Conservation (phyloP, 2,888 invertebrate species). For the Autographa pulchrina region DNA sequence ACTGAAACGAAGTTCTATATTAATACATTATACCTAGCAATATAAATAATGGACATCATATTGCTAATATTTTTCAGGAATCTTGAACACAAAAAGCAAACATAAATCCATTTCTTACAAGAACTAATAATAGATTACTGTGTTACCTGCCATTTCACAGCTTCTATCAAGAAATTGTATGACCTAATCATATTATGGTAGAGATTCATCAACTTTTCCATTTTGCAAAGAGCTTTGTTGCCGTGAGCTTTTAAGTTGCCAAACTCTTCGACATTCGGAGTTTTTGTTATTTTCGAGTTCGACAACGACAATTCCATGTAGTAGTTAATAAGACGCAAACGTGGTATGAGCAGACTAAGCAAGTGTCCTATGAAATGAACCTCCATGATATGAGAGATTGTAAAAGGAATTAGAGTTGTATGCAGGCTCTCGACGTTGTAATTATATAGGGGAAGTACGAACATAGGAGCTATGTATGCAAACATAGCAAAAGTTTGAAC, state of each 20-base stretch:
- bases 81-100: neutral
- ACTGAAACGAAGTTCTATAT: slow-evolving; percentile 64
- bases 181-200: slow-evolving; percentile 73
- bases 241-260: slow-evolving; percentile 54
- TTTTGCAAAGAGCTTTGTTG: slow-evolving; percentile 61
- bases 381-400: slow-evolving; percentile 65
- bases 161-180: slow-evolving; percentile 73
- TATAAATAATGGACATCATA: no score
- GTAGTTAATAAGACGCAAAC: slow-evolving; percentile 72
- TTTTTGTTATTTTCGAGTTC: slow-evolving; percentile 48
- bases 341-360: slow-evolving; percentile 68
- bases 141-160: slow-evolving; percentile 80
- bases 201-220: slow-evolving; percentile 74
- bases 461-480: slow-evolving; percentile 46
- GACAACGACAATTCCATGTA: slow-evolving; percentile 69
- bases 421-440: slow-evolving; percentile 24
- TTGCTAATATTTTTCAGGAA: no score
- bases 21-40: neutral
- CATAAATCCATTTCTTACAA: neutral
- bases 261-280: slow-evolving; percentile 58
- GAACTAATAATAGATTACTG: neutral
- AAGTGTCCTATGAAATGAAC: slow-evolving; percentile 74
- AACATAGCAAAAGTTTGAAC: slow-evolving; percentile 54
- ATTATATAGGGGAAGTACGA: slow-evolving; percentile 35
- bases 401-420: slow-evolving; percentile 51